Evolutionary conservation across 2,797 vertebrate species (phyloP).

Genomic region (Anolis apletophallus): DNA sequence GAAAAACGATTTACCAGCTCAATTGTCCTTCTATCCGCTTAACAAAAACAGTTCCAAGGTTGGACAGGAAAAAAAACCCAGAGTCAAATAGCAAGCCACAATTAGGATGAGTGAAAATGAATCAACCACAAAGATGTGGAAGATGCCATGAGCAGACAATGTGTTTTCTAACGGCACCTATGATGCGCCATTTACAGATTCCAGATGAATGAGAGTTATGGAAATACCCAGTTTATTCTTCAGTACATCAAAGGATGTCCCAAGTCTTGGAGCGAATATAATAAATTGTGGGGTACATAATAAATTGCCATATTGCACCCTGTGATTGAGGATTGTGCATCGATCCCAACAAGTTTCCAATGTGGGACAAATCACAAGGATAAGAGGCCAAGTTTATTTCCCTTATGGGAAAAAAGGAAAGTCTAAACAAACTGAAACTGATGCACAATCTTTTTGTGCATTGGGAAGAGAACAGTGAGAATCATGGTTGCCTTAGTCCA

Average conservation of each 20-base stretch:
- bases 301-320: not conserved
- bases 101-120: not conserved
- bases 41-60: not conserved
- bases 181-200: not conserved
- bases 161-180: not conserved
- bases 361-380: not conserved
- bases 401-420: not conserved
- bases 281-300: not conserved
- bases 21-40: not conserved
- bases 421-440: too few species aligned
- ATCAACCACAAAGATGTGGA: not conserved
- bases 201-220: not conserved
- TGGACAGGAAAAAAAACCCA: not conserved
- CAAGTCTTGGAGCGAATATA: not conserved
- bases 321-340: not conserved
- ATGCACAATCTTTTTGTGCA: not conserved
- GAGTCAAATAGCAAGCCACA: not conserved
- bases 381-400: not conserved
- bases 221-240: not conserved
- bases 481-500: not conserved
- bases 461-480: not conserved
- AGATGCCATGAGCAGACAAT: not conserved
- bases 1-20: too few species aligned
- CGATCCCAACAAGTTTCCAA: not conserved
- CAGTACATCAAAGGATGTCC: not conserved